Conservation (phyloP, 2,888 invertebrate genomes). For the Rhagonycha lutea region DNA sequence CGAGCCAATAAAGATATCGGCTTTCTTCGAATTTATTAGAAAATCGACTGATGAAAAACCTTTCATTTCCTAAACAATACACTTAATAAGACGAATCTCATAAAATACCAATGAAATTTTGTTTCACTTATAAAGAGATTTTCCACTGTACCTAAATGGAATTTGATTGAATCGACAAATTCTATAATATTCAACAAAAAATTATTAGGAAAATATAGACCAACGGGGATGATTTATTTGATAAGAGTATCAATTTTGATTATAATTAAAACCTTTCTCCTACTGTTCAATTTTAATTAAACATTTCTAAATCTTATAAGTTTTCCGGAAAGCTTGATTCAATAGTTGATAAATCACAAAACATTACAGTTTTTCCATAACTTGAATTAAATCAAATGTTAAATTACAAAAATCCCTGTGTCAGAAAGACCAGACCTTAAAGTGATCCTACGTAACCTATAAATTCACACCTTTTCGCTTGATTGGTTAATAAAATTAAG, state of each 20-base stretch:
- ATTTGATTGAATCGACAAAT: neutral
- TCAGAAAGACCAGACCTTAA: neutral
- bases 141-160: neutral
- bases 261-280: neutral
- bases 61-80: neutral
- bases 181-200: neutral
- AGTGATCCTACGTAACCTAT: neutral
- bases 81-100: neutral
- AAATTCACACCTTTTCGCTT: neutral
- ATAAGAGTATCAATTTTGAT: neutral
- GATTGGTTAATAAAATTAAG: neutral
- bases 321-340: neutral
- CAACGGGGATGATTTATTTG: neutral
- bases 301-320: too few species aligned
- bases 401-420: neutral
- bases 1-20: neutral
- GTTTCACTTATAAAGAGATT: neutral
- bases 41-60: neutral
- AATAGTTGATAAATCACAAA: neutral
- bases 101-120: neutral
- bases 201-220: neutral
- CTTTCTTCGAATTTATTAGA: neutral
- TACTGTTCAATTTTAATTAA: neutral
- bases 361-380: neutral
- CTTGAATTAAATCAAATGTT: neutral